Conservation (phyloP, 2,888 invertebrate species). For the Euzetes globulus region DNA sequence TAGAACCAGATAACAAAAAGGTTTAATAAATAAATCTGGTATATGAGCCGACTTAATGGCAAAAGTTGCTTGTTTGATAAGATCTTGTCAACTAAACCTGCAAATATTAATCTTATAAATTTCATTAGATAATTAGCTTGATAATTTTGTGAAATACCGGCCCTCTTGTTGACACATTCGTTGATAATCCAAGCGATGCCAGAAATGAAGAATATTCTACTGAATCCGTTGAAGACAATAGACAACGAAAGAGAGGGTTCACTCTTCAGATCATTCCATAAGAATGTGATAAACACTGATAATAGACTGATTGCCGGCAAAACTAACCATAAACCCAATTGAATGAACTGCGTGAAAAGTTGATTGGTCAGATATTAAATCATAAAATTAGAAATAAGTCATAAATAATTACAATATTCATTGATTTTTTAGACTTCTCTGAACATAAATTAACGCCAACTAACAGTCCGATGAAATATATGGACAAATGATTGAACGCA, state of each 20-base stretch:
- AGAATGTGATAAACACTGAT: constrained; percentile 24
- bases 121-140: background rate
- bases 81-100: background rate
- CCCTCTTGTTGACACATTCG: constrained; percentile 23
- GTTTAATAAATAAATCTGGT: constrained; percentile 36
- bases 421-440: background rate
- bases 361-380: background rate
- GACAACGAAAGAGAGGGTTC: background rate
- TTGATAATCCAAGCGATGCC: constrained; percentile 28
- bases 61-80: constrained; percentile 21
- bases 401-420: constrained; percentile 8
- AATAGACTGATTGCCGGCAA: constrained; percentile 16
- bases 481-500: constrained; percentile 28
- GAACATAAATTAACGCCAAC: constrained; percentile 14
- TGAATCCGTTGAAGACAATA: constrained; percentile 12
- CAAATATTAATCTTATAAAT: background rate
- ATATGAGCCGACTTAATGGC: constrained; percentile 34
- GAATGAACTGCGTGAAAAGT: constrained; percentile 5
- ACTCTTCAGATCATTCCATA: constrained; percentile 16
- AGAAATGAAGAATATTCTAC: constrained; percentile 28
- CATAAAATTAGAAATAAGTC: too few relatives aligned
- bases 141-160: constrained; percentile 14
- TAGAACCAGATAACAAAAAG: constrained; percentile 35
- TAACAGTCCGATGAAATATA: constrained; percentile 32
- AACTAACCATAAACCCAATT: constrained; percentile 18